Evolutionary conservation across 2,113 vertebrate genomes (phyloP).

Genomic region (Drymodes brunneopygia): DNA sequence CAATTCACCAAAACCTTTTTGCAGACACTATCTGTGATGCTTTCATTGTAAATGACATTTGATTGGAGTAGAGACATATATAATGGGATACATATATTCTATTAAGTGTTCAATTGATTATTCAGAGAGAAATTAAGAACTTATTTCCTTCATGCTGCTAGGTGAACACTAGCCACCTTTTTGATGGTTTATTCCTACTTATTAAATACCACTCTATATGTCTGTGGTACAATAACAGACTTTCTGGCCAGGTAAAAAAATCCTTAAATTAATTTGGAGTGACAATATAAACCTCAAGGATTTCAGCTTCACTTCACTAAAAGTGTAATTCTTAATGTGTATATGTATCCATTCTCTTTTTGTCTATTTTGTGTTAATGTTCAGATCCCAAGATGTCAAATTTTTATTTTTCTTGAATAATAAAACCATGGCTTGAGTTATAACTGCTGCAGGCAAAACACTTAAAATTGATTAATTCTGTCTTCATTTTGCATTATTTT

Average conservation of each 20-base stretch:
- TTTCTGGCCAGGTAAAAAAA: neutral
- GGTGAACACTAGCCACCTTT: neutral
- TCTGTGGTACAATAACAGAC: neutral
- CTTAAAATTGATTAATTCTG: neutral
- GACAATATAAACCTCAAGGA: neutral
- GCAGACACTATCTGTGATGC: no score
- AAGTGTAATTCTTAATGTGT: neutral
- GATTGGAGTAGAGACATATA: neutral
- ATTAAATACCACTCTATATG: neutral
- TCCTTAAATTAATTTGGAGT: neutral
- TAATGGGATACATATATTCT: neutral
- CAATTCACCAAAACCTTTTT: neutral
- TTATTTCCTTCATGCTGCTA: neutral
- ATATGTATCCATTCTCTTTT: neutral
- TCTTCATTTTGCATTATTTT: neutral
- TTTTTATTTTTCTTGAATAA: neutral
- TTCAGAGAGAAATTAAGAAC: neutral
- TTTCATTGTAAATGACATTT: neutral
- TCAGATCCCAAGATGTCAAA: neutral
- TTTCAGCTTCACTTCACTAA: neutral
- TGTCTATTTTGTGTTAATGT: neutral
- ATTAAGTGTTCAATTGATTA: neutral
- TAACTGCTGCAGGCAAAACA: neutral
- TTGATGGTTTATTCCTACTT: neutral
- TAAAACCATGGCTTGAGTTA: neutral